Conservation (phyloP, 1,140 invertebrate species). For the Drosophila sulfurigaster region DNA sequence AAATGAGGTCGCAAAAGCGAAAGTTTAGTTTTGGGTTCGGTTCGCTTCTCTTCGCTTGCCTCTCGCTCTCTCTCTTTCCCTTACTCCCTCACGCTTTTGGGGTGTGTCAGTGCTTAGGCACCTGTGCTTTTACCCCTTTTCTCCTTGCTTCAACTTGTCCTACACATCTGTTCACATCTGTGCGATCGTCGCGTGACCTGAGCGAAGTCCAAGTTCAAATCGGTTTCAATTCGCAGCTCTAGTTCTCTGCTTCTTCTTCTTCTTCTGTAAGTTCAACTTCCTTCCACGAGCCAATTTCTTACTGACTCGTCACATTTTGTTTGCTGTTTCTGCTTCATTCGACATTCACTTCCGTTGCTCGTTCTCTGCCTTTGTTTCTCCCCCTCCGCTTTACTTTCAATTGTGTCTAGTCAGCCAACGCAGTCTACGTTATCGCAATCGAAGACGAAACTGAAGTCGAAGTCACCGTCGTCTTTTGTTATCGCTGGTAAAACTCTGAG, state of each 20-base stretch:
- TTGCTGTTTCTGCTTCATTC: slow-evolving; percentile 4
- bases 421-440: not conserved
- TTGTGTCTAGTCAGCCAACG: slow-evolving; percentile 34
- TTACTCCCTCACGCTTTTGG: not conserved
- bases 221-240: slow-evolving; percentile 40
- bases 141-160: not conserved
- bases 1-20: slow-evolving; percentile 57
- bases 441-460: slow-evolving; percentile 7
- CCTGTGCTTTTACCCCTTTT: not conserved
- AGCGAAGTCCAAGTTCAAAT: slow-evolving; percentile 53
- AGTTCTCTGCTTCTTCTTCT: slow-evolving; percentile 12
- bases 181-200: slow-evolving; percentile 39
- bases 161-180: slow-evolving; percentile 22
- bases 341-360: slow-evolving; percentile 51
- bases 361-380: slow-evolving; percentile 2
- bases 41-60: slow-evolving; percentile 5
- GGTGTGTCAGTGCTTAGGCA: slow-evolving; percentile 17
- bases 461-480: slow-evolving; percentile 9
- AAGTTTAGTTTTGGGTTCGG: slow-evolving; percentile 19
- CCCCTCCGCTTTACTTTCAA: not conserved
- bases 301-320: slow-evolving; percentile 24
- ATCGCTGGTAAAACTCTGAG: slow-evolving; percentile 20
- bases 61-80: not conserved
- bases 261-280: slow-evolving; percentile 2
- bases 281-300: slow-evolving; percentile 26